Conservation (phyloP, 2,797 vertebrate species). For the Phoeniculus purpureus region DNA sequence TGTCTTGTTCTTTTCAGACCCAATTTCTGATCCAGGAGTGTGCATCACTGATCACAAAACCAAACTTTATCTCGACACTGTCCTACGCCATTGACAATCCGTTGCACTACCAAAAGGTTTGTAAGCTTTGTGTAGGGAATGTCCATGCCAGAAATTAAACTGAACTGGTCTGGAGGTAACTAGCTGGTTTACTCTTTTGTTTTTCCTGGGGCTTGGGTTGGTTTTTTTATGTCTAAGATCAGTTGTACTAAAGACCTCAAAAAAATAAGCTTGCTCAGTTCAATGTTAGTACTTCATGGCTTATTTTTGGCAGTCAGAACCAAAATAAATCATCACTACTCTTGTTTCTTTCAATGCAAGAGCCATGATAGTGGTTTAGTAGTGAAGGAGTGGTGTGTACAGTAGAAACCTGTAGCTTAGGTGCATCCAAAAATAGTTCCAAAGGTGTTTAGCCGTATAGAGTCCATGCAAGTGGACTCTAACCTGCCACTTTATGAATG, state of each 20-base stretch:
- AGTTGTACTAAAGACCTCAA: background rate
- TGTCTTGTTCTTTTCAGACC: slow-evolving; percentile 83
- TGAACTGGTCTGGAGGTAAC: background rate
- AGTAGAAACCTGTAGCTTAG: background rate
- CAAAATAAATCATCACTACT: background rate
- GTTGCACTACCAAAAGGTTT: slow-evolving; percentile 99
- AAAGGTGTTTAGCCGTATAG: background rate
- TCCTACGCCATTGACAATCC: slow-evolving; percentile 99
- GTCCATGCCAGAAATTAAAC: background rate
- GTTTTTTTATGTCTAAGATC: background rate
- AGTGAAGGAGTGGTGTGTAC: background rate
- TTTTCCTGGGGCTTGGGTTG: background rate
- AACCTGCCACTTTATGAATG: background rate
- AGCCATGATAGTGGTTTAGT: background rate
- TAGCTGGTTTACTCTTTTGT: background rate
- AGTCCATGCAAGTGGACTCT: no score
- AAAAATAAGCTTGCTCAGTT: background rate
- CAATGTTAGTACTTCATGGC: background rate
- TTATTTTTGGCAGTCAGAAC: background rate
- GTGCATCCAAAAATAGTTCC: background rate
- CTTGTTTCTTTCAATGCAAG: background rate
- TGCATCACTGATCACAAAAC: slow-evolving; percentile 97
- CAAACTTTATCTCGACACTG: slow-evolving; percentile 99
- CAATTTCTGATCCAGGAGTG: slow-evolving; percentile 99
- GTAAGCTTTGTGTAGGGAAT: background rate